Conservation (phyloP, 2,113 vertebrate species). For the Peromyscus californicus region DNA sequence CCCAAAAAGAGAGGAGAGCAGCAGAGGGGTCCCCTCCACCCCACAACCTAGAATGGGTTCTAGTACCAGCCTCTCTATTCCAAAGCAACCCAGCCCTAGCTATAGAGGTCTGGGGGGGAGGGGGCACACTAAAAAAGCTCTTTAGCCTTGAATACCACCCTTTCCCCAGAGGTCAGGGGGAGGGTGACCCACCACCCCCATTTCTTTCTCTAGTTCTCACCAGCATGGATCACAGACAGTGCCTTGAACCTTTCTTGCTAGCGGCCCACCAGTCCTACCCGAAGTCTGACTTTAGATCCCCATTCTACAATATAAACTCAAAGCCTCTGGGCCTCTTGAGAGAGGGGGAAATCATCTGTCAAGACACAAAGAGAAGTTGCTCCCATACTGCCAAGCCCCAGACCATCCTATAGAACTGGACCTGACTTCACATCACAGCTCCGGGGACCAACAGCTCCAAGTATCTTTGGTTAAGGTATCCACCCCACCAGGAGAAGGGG, state of each 20-base stretch:
- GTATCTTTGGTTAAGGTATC: not conserved
- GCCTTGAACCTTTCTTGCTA: not conserved
- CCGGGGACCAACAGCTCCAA: not conserved
- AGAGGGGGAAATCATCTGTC: constrained; percentile 9
- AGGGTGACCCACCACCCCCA: not conserved
- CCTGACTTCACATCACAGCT: constrained; percentile 22
- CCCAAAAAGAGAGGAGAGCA: not conserved
- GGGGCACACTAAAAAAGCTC: not conserved
- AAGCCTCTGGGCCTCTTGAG: constrained; percentile 13
- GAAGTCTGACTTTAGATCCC: constrained; percentile 38
- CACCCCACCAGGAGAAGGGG: not conserved
- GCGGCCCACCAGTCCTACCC: not conserved
- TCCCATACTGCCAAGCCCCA: not conserved
- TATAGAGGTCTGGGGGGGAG: not conserved
- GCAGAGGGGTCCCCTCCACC: not conserved
- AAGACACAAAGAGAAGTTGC: constrained; percentile 30
- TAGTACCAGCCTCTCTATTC: not conserved
- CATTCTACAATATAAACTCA: constrained; percentile 6
- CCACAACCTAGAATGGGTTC: not conserved
- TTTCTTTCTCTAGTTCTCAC: not conserved
- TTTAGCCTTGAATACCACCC: not conserved
- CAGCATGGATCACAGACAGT: not conserved
- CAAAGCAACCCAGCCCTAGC: not conserved
- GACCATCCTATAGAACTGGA: not conserved
- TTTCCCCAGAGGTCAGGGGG: not conserved